These are phyloP conservation scores for Strongylocentrotus purpuratus DNA, from an alignment of 35 echinoderm and acorn worm genomes.

Conservation along the genomic window DNA sequence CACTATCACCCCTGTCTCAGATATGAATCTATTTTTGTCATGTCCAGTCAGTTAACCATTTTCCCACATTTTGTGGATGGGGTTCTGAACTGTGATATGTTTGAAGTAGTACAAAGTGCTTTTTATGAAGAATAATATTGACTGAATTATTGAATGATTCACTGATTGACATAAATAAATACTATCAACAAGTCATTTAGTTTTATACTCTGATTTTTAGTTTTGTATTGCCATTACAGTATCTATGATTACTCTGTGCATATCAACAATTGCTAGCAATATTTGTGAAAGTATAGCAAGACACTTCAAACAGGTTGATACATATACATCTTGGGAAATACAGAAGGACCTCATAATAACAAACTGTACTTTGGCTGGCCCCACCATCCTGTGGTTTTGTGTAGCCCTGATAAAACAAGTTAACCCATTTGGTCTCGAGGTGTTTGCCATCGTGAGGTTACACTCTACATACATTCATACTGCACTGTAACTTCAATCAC, in stretches of 20 bases:
- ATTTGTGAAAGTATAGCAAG: not conserved
- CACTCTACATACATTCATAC: not conserved
- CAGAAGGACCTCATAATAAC: no score
- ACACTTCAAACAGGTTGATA: not conserved
- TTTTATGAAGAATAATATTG: not conserved
- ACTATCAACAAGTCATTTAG: not conserved
- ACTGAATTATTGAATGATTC: not conserved
- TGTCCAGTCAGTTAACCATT: no score
- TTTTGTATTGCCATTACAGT: not conserved
- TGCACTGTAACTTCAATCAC: not conserved
- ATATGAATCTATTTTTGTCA: no score
- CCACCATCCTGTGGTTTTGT: no score
- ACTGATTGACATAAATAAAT: not conserved
- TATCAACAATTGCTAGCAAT: not conserved
- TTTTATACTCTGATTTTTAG: not conserved
- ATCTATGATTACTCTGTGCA: not conserved
- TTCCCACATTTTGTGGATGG: no score
- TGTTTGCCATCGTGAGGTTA: not conserved
- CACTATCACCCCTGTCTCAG: no score
- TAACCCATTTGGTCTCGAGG: no score
- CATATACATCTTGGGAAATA: no score
- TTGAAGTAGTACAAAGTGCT: not conserved
- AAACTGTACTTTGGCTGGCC: no score
- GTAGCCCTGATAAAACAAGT: no score
- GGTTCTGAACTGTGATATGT: no score